A percentile compares a stretch with the other conserved stretches of the same genome.
phyloP scores from a whole-genome alignment of 2,113 vertebrate species.

The Sula dactylatra region DNA sequence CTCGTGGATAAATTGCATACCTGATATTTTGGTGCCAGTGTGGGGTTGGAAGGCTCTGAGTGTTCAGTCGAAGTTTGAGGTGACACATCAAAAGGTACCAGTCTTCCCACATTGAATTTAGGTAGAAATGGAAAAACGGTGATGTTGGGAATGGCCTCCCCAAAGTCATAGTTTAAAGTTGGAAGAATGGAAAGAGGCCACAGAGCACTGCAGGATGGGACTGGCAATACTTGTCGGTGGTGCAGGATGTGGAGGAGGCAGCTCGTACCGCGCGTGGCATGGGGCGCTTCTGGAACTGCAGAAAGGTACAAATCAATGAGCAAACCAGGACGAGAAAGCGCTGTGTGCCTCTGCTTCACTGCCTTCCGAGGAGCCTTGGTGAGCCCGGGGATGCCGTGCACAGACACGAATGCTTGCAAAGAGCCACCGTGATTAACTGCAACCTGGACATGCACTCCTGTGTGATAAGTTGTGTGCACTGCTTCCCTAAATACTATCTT shows the following conservation, averaged over 20 bases:
- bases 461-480: background rate
- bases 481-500: background rate
- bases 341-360: rapidly evolving
- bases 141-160: background rate
- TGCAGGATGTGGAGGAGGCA: background rate
- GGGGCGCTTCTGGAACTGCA: rapidly evolving
- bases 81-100: background rate
- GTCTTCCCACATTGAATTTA: background rate
- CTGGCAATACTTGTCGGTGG: background rate
- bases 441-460: background rate
- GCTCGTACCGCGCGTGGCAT: rapidly evolving
- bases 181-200: background rate
- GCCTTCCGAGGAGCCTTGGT: background rate
- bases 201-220: background rate
- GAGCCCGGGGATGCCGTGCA: rapidly evolving
- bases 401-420: background rate
- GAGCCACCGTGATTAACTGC: background rate
- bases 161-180: background rate
- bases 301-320: background rate
- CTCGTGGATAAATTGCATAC: background rate
- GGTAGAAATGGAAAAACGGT: background rate
- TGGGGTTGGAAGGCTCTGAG: background rate
- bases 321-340: background rate
- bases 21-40: background rate
- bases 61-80: background rate